Evolutionary conservation across 2,888 invertebrate species (phyloP).

Genomic region (Pterobdella sp.): DNA sequence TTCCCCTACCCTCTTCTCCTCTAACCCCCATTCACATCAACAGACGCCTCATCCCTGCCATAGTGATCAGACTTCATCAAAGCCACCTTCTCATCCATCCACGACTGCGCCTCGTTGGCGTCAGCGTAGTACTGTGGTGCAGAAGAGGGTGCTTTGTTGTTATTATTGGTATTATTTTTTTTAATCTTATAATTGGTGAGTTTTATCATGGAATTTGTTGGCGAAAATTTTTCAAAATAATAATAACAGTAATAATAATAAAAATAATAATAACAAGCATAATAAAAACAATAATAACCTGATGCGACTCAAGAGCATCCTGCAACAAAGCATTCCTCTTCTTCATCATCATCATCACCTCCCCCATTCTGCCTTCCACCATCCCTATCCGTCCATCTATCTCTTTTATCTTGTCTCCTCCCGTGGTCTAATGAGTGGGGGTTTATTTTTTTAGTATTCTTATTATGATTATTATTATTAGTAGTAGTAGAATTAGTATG

Average conservation of each 20-base stretch:
- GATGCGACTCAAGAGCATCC: conserved; percentile 84
- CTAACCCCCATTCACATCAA: conserved; percentile 57
- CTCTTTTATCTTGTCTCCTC: conserved; percentile 71
- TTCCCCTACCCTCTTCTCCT: neutral
- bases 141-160: neutral
- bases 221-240: neutral
- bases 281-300: conserved; percentile 54
- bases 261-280: neutral
- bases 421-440: too few species aligned
- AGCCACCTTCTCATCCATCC: conserved; percentile 90
- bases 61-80: conserved; percentile 80
- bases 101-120: conserved; percentile 93
- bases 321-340: conserved; percentile 59
- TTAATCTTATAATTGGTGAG: neutral
- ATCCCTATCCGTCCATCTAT: conserved; percentile 74
- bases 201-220: neutral
- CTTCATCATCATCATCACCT: conserved; percentile 73
- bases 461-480: too few species aligned
- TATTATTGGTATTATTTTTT: neutral
- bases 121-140: conserved; percentile 75
- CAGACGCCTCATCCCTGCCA: conserved; percentile 83
- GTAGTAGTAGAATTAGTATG: too few species aligned
- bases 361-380: conserved; percentile 76
- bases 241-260: neutral
- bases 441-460: too few species aligned